phyloP scores from a whole-genome alignment of 2,797 vertebrate species.

The Tauraco hartlaubi region DNA sequence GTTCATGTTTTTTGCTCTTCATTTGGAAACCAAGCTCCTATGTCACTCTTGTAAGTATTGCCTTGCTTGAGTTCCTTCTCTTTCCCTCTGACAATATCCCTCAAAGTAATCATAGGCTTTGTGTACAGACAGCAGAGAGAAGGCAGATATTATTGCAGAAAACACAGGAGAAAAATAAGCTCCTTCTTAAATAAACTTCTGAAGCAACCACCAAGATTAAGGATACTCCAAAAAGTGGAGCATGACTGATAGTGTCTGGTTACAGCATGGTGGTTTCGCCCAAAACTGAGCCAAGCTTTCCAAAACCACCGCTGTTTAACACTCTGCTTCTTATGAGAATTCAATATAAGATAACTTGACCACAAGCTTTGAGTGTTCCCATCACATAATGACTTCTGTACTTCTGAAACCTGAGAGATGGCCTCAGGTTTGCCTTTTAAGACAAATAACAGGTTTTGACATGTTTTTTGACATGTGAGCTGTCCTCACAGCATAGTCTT shows the following conservation, averaged over 20 bases:
- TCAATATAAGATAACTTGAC: neutral
- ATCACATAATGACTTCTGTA: neutral
- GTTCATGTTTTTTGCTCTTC: neutral
- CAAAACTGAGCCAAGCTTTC: neutral
- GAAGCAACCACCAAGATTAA: neutral
- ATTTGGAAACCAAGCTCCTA: neutral
- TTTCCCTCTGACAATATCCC: neutral
- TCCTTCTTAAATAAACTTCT: neutral
- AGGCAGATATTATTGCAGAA: neutral
- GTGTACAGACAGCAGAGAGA: neutral
- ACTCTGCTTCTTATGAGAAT: neutral
- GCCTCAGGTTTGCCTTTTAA: neutral
- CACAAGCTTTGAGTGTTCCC: neutral
- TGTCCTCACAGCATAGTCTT: neutral
- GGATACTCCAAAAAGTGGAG: neutral
- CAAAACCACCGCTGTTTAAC: neutral
- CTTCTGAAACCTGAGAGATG: neutral
- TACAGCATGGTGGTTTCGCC: neutral
- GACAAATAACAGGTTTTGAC: neutral
- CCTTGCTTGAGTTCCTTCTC: neutral
- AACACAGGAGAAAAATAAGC: constrained; percentile 8
- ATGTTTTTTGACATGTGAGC: neutral
- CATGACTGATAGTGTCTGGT: neutral
- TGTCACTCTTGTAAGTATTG: neutral
- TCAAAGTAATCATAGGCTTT: neutral